Evolutionary conservation across 1,140 invertebrate genomes (phyloP).

Genomic region (Caenorhabditis tropicalis): DNA sequence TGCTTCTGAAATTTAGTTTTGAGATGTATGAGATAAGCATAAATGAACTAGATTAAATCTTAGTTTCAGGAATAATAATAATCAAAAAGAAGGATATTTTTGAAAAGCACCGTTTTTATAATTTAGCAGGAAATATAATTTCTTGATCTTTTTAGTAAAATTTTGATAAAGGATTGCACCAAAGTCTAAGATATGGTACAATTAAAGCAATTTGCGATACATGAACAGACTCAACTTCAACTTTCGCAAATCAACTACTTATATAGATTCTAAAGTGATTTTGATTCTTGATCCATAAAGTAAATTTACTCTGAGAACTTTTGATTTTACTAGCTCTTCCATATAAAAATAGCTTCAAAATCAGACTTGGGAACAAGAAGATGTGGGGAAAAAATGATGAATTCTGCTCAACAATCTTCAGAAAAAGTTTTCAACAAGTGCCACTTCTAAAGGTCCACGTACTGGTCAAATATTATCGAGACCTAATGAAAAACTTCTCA

Average conservation of each 20-base stretch:
- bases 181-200: too few relatives aligned
- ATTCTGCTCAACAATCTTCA: conserved; percentile 29
- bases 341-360: not conserved
- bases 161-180: too few relatives aligned
- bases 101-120: too few relatives aligned
- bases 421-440: conserved; percentile 15
- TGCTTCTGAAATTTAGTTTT: not conserved
- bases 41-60: too few relatives aligned
- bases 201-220: too few relatives aligned
- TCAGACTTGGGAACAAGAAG: not conserved
- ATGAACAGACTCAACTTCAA: too few relatives aligned
- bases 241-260: too few relatives aligned
- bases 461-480: conserved; percentile 21
- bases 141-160: too few relatives aligned
- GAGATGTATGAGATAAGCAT: not conserved
- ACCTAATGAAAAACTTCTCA: not conserved
- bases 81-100: too few relatives aligned
- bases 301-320: not conserved
- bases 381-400: conserved; percentile 23
- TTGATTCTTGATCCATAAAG: not conserved
- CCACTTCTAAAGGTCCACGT: conserved; percentile 25
- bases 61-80: too few relatives aligned
- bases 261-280: too few relatives aligned
- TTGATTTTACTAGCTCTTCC: not conserved
- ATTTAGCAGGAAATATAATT: too few relatives aligned